Evolutionary conservation across 1,140 invertebrate genomes (phyloP).

Genomic region (Aphidius ervi): DNA sequence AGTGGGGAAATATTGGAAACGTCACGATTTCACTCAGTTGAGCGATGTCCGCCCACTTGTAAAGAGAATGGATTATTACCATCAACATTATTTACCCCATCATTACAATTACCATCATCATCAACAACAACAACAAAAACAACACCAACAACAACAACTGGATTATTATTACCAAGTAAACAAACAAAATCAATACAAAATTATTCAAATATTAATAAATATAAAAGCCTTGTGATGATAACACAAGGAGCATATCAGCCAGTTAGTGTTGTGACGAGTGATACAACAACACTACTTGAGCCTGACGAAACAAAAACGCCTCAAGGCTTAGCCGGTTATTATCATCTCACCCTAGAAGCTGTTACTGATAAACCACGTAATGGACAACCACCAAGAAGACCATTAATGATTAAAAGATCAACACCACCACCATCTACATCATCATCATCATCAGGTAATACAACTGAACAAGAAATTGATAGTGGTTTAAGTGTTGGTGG

Average conservation of each 20-base stretch:
- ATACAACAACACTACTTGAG: constrained; percentile 66
- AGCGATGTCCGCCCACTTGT: constrained; percentile 45
- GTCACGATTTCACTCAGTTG: constrained; percentile 47
- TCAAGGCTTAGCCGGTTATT: constrained; percentile 45
- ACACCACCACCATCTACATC: neutral
- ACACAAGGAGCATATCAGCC: constrained; percentile 64
- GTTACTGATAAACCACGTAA: constrained; percentile 36
- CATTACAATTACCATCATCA: constrained; percentile 19
- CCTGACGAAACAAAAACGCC: constrained; percentile 42
- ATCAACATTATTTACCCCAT: constrained; percentile 26
- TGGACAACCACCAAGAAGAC: constrained; percentile 41
- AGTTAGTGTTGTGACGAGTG: constrained; percentile 67
- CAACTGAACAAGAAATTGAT: constrained; percentile 40
- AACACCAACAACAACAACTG: too few relatives aligned
- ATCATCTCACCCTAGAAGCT: constrained; percentile 47
- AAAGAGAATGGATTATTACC: constrained; percentile 44
- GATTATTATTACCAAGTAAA: neutral
- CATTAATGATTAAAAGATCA: constrained; percentile 36
- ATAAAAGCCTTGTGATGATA: constrained; percentile 83
- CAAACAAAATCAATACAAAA: constrained; percentile 15
- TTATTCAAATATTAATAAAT: constrained; percentile 58
- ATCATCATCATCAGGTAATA: constrained; percentile 27
- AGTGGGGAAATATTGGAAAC: constrained; percentile 45
- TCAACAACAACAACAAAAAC: too few relatives aligned
- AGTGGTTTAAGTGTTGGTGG: constrained; percentile 46